Evolutionary conservation across 2,797 vertebrate genomes (phyloP).

Genomic region (Coregonus suidteri): DNA sequence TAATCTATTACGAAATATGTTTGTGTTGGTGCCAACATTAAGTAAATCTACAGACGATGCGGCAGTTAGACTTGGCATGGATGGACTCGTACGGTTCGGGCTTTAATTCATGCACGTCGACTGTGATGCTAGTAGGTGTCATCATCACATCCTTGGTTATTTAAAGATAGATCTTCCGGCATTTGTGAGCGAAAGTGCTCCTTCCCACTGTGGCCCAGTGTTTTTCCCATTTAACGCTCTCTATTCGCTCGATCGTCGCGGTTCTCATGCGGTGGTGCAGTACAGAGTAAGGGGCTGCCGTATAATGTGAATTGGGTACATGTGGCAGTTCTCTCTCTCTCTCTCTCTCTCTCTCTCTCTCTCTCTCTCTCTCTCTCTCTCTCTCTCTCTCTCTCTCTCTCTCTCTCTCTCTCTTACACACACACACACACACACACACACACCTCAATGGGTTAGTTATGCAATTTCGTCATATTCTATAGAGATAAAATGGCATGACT

Average conservation of each 20-base stretch:
- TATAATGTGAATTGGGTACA: slow-evolving; percentile 62
- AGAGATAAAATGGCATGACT: slow-evolving; percentile 44
- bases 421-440: slow-evolving; percentile 29
- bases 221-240: slow-evolving; percentile 56
- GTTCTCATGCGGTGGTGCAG: slow-evolving; percentile 66
- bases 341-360: slow-evolving; percentile 19
- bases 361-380: slow-evolving; percentile 15
- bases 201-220: slow-evolving; percentile 56
- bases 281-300: slow-evolving; percentile 52
- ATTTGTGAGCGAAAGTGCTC: slow-evolving; percentile 39
- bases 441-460: slow-evolving; percentile 58
- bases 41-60: slow-evolving; percentile 72
- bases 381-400: slow-evolving; percentile 17
- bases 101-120: slow-evolving; percentile 71
- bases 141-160: slow-evolving; percentile 76
- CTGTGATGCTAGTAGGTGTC: slow-evolving; percentile 74
- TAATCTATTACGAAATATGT: slow-evolving; percentile 47
- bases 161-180: slow-evolving; percentile 75
- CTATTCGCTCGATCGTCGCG: slow-evolving; percentile 39
- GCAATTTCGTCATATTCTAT: slow-evolving; percentile 67
- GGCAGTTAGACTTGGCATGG: slow-evolving; percentile 74
- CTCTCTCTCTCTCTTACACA: slow-evolving; percentile 16
- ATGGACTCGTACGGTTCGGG: slow-evolving; percentile 57
- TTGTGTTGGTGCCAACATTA: slow-evolving; percentile 54
- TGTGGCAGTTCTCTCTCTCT: slow-evolving; percentile 41